A percentile compares a stretch with the other conserved stretches of the same genome.
phyloP scores from a whole-genome alignment of 2,113 vertebrate genomes.

The Zapus hudsonius region DNA sequence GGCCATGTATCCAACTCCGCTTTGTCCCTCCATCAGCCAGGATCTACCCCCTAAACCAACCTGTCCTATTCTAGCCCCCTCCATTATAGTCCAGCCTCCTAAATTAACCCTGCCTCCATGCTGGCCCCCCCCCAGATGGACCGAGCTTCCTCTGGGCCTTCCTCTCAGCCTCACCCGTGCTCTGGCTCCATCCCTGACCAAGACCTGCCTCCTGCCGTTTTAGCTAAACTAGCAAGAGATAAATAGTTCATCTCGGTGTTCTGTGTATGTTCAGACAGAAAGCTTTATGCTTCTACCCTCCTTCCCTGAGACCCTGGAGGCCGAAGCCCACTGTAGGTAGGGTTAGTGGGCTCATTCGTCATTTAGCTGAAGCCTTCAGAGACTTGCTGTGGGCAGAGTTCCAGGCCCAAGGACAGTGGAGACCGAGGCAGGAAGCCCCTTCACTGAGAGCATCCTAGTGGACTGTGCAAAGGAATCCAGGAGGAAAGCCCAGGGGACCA shows the following conservation, averaged over 20 bases:
- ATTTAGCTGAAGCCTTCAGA: not conserved
- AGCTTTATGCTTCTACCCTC: not conserved
- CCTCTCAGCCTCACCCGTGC: not conserved
- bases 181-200: not conserved
- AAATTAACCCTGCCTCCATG: not conserved
- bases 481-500: not conserved
- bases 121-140: not conserved
- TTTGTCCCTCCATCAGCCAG: not conserved
- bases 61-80: not conserved
- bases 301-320: not conserved
- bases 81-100: not conserved
- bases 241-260: not conserved
- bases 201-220: not conserved
- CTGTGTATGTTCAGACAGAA: not conserved
- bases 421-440: not conserved
- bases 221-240: not conserved
- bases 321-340: no score
- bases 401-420: not conserved
- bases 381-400: not conserved
- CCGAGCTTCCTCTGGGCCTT: no score
- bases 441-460: not conserved
- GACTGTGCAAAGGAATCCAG: not conserved
- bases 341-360: not conserved
- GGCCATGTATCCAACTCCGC: no score
- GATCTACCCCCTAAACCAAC: not conserved